These are phyloP conservation scores for Pharmacophagus antenor DNA, from an alignment of 2,888 invertebrate species.

Conservation along the genomic window DNA sequence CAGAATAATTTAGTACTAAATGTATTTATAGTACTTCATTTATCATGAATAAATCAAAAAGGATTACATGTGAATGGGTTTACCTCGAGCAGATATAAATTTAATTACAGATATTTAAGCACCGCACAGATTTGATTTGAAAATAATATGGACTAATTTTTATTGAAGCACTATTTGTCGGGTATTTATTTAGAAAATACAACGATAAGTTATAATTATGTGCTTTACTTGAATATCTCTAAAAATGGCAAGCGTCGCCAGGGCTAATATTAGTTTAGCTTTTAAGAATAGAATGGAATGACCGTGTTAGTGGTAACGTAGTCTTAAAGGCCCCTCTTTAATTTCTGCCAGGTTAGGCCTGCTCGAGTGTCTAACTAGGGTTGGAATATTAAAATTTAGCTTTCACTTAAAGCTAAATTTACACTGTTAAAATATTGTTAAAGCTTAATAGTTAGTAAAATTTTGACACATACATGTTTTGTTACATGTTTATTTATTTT, in stretches of 20 bases:
- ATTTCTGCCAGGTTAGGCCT: constrained; percentile 26
- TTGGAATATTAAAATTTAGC: constrained; percentile 8
- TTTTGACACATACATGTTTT: too few relatives aligned
- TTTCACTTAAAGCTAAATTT: not conserved
- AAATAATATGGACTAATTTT: not conserved
- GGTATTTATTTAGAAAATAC: too few relatives aligned
- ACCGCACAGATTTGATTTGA: not conserved
- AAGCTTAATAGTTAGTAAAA: too few relatives aligned
- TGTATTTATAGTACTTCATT: not conserved
- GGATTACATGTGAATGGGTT: not conserved
- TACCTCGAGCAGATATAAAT: not conserved
- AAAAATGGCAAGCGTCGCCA: constrained; percentile 7
- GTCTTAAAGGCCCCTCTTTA: constrained; percentile 24
- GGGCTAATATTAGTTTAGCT: constrained; percentile 14
- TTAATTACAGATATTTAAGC: not conserved
- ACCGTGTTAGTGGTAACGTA: constrained; percentile 21
- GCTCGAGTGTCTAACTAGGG: constrained; percentile 21
- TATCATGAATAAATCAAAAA: not conserved
- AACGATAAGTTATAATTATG: not conserved
- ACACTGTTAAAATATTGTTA: not conserved
- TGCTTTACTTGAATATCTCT: not conserved
- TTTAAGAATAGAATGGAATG: constrained; percentile 21
- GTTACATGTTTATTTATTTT: too few relatives aligned
- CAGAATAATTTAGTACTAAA: not conserved
- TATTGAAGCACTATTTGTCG: not conserved